Base-by-base conservation (phyloP, 2,888 invertebrate genomes). In the Parnassius orleans region DNA sequence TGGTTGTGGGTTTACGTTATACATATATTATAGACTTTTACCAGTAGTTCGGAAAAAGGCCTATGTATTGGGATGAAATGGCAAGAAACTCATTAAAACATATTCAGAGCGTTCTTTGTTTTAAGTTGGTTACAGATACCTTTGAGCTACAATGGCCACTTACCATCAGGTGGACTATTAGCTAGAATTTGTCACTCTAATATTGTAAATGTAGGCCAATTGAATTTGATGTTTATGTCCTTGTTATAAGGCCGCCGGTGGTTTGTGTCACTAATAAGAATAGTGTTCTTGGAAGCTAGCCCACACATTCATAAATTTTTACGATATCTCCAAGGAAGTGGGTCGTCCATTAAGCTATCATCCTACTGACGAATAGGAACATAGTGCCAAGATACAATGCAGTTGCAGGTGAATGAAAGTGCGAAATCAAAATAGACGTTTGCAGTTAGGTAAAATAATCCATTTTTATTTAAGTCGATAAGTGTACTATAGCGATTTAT, bases 271-370 rank as follows among this genome's bases (percentile, higher is more conserved):
- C 15, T 41, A 41, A 63, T 15, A 44, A 14, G 61, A 50, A 19
- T 12, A n/a, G 43, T 9, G 24, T 54, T 51, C 50, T 58, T 63
- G 62, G 62, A 63, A 54, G n/a, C 54, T 5, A 54, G 62, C 62
- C 62, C 62, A 51, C 5, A 33, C 7, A 7, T 33, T 44, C 53
- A 53, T 44, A 53, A 53, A 46, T 33, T 54, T 54, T 63, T 53
- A 58, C 58, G 61, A 53, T 61, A 61, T 19, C 56, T 50, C 50
- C 43, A 43, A 51, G 58, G 58, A 63, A 63, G 50, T 63, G 51
- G 57, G 62, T 54, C 62, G 15, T 54, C 53, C 57, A 57, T 61
- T 57, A 61, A 57, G 56, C 47, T 51, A 54, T 50, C 50, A 58
- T 54, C 44, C 54, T 46, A 58, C 54, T 63, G 42, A 46, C 14